Percentiles rank a stretch among this genome's conserved stretches.
These are phyloP conservation scores for Martes flavigula DNA, from an alignment of 2,797 vertebrate species.

Conservation along the genomic window DNA sequence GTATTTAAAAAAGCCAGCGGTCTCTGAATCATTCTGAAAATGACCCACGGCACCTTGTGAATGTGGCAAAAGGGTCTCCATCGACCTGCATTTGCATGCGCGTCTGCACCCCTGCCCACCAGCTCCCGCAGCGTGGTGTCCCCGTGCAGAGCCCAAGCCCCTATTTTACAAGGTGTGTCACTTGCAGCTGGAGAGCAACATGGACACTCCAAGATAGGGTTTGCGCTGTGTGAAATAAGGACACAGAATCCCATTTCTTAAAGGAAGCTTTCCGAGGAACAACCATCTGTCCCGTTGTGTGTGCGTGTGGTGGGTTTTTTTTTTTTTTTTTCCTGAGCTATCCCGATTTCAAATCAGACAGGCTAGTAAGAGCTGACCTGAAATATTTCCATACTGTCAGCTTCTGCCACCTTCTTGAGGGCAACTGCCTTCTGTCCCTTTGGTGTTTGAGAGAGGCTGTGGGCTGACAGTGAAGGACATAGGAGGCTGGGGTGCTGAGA, in stretches of 20 bases:
- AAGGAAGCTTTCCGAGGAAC: slow-evolving; percentile 37
- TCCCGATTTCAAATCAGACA: slow-evolving; percentile 4
- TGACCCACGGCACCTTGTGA: slow-evolving; percentile 8
- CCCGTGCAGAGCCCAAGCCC: background rate
- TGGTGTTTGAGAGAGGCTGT: background rate
- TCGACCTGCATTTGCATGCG: background rate
- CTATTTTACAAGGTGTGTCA: background rate
- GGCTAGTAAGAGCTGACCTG: background rate
- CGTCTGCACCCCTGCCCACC: background rate
- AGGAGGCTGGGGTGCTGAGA: background rate
- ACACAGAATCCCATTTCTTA: background rate
- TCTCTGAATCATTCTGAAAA: background rate
- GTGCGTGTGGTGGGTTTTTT: no score
- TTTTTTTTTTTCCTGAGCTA: background rate
- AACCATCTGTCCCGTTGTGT: background rate
- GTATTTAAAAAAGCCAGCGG: slow-evolving; percentile 29
- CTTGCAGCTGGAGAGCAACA: background rate
- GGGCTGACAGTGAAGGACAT: background rate
- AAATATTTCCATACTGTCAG: background rate
- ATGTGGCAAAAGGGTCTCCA: background rate
- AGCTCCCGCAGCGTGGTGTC: background rate
- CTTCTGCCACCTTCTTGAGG: background rate
- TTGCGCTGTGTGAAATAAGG: background rate
- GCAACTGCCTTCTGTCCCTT: background rate
- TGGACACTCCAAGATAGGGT: background rate